These are phyloP conservation scores for Drosophila melanosoma DNA, from an alignment of 2,888 invertebrate genomes.

Conservation along the genomic window DNA sequence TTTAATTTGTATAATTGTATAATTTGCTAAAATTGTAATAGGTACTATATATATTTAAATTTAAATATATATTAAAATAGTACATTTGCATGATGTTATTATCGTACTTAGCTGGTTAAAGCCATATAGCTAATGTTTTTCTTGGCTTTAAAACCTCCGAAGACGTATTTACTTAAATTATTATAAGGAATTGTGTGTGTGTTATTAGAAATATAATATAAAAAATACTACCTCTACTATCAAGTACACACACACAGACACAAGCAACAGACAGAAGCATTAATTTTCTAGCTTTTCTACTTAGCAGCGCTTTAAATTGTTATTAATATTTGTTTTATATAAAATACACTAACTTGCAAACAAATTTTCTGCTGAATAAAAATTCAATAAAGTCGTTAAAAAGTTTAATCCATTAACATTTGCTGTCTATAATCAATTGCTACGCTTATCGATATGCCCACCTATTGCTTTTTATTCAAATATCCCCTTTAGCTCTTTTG, in stretches of 20 bases:
- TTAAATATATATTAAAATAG: not conserved
- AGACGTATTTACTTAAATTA: not conserved
- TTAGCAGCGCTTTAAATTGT: not conserved
- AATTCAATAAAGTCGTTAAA: not conserved
- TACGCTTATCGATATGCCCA: not conserved
- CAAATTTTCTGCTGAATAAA: not conserved
- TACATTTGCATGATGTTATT: not conserved
- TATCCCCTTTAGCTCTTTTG: not conserved
- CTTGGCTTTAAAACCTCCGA: not conserved
- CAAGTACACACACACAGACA: not conserved
- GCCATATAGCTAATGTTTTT: not conserved
- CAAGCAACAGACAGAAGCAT: constrained; percentile 9
- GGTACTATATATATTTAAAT: not conserved
- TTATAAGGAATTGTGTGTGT: not conserved
- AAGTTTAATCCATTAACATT: not conserved
- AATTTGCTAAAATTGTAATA: not conserved
- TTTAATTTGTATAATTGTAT: not conserved
- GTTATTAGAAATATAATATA: not conserved
- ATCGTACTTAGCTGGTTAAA: not conserved
- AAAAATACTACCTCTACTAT: not conserved
- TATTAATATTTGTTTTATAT: constrained; percentile 1
- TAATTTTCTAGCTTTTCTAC: constrained; percentile 1
- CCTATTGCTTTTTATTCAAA: not conserved
- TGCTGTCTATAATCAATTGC: not conserved
- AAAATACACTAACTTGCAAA: not conserved